Percentiles rank a stretch among this genome's conserved stretches.
These are phyloP conservation scores for Kryptolebias marmoratus DNA, from an alignment of 2,113 vertebrate species.

Conservation along the genomic window DNA sequence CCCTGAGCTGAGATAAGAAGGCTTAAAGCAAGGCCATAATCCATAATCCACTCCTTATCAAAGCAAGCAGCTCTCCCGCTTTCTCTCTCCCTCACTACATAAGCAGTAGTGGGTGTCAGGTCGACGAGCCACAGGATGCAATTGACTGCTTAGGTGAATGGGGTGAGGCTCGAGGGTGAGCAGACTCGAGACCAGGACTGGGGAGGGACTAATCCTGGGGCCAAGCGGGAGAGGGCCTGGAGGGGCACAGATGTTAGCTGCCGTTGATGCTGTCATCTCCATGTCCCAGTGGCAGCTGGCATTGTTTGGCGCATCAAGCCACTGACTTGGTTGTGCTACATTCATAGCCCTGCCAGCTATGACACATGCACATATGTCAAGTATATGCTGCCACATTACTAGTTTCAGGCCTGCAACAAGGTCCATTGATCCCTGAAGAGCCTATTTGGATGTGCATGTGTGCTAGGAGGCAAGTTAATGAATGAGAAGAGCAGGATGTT, in stretches of 20 bases:
- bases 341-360: constrained; percentile 40
- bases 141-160: constrained; percentile 68
- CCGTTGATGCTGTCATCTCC: constrained; percentile 66
- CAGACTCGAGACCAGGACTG: constrained; percentile 26
- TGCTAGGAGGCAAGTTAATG: constrained; percentile 2
- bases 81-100: constrained; percentile 25
- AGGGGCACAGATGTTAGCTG: constrained; percentile 76
- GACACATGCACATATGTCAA: constrained; percentile 70
- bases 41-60: constrained; percentile 81
- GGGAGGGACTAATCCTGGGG: constrained; percentile 42
- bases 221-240: constrained; percentile 37
- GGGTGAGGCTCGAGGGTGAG: constrained; percentile 15
- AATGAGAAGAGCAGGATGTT: constrained; percentile 15
- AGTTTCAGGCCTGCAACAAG: constrained; percentile 42
- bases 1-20: constrained; percentile 77
- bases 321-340: not conserved
- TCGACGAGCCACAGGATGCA: constrained; percentile 52
- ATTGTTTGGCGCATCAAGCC: constrained; percentile 64
- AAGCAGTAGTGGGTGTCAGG: constrained; percentile 40
- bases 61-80: constrained; percentile 74
- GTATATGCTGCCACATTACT: constrained; percentile 44
- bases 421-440: constrained; percentile 49
- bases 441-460: constrained; percentile 26
- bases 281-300: constrained; percentile 69
- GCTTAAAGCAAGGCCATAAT: constrained; percentile 78